Conservation (phyloP, 2,113 vertebrate genomes). For the Tragelaphus strepsiceros region DNA sequence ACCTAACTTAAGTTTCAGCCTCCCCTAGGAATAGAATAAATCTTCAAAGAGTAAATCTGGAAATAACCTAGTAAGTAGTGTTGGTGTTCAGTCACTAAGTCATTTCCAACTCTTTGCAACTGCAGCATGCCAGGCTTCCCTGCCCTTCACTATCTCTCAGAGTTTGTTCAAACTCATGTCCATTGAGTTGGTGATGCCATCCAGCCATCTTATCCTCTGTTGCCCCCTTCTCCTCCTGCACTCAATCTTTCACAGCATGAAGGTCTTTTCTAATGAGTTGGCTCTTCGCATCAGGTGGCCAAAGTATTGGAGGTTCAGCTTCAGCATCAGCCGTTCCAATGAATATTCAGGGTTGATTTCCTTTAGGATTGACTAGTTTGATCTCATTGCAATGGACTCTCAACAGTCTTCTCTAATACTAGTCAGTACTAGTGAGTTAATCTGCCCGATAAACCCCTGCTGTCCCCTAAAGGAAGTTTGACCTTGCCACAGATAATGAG, state of each 20-base stretch:
- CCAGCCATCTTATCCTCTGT: not conserved
- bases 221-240: not conserved
- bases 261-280: not conserved
- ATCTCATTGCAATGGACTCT: not conserved
- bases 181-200: not conserved
- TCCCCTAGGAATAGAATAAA: not conserved
- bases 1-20: not conserved
- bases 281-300: not conserved
- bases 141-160: not conserved
- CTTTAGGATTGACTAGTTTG: not conserved
- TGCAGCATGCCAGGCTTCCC: not conserved
- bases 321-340: not conserved
- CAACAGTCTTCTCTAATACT: not conserved
- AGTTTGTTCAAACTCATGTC: not conserved
- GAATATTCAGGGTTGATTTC: not conserved
- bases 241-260: not conserved
- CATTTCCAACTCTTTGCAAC: not conserved
- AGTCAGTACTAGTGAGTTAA: not conserved
- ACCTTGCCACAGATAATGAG: not conserved
- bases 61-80: not conserved
- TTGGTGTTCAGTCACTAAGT: not conserved
- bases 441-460: not conserved
- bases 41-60: not conserved
- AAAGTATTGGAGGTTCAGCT: not conserved
- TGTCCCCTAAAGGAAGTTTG: not conserved